Evolutionary conservation across 2,113 vertebrate species (phyloP).

Genomic region (Plestiodon gilberti): DNA sequence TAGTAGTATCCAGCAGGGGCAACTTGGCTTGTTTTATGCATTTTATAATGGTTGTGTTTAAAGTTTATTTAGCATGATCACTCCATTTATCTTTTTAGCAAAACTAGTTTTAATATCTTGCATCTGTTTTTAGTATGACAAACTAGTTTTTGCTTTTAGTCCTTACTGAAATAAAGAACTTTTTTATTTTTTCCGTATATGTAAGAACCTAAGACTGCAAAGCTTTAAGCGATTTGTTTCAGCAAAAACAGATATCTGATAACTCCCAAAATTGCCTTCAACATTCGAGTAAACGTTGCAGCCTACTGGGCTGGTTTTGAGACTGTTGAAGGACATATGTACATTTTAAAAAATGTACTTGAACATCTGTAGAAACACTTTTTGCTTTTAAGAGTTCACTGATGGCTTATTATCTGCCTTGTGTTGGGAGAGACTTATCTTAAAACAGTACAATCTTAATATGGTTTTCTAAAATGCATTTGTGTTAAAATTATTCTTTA

Average conservation of each 20-base stretch:
- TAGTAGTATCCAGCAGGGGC: conserved; percentile 29
- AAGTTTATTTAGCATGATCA: conserved; percentile 62
- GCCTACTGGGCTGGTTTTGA: conserved; percentile 3
- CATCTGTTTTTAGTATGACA: conserved; percentile 54
- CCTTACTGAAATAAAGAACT: conserved; percentile 39
- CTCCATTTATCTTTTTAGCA: conserved; percentile 68
- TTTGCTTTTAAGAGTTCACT: not conserved
- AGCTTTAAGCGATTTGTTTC: conserved; percentile 47
- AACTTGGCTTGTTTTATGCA: conserved; percentile 57
- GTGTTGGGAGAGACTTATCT: conserved; percentile 49
- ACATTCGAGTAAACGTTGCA: conserved; percentile 10
- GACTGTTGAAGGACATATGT: not conserved
- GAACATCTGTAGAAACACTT: not conserved
- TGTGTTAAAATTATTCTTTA: conserved; percentile 60
- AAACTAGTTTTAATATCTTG: conserved; percentile 64
- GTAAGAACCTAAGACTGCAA: conserved; percentile 44
- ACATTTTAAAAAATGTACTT: not conserved
- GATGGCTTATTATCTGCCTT: conserved; percentile 32
- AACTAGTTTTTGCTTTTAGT: conserved; percentile 69
- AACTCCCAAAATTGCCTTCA: not conserved
- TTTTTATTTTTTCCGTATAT: not conserved
- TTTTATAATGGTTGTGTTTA: conserved; percentile 56
- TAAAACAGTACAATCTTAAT: conserved; percentile 43
- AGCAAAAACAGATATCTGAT: conserved; percentile 20
- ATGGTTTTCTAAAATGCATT: conserved; percentile 44